phyloP scores from a whole-genome alignment of 2,113 vertebrate genomes.

The Acanthisitta chloris region DNA sequence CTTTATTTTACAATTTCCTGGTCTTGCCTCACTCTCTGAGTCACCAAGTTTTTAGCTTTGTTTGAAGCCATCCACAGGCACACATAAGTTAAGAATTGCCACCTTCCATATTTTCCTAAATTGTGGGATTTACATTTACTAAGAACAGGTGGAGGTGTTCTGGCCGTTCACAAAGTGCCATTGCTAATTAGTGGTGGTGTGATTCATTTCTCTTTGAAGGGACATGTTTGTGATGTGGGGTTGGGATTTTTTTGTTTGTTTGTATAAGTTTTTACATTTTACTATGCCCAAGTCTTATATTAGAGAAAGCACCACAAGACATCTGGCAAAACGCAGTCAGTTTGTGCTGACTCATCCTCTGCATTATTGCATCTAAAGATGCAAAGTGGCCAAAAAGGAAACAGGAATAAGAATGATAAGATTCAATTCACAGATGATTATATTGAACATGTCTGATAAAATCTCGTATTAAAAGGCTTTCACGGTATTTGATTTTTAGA shows the following conservation, averaged over 20 bases:
- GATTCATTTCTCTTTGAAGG: background rate
- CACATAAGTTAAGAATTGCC: fast-evolving
- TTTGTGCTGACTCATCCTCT: conserved; percentile 59
- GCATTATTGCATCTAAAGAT: conserved; percentile 24
- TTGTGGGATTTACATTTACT: background rate
- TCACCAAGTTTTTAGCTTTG: background rate
- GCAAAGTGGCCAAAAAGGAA: conserved; percentile 57
- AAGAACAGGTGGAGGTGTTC: background rate
- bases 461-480: conserved; percentile 66
- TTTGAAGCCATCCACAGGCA: background rate
- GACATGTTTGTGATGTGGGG: background rate
- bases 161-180: background rate
- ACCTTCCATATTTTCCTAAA: background rate
- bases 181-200: background rate
- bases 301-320: conserved; percentile 3
- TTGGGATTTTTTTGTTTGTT: background rate
- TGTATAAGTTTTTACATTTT: background rate
- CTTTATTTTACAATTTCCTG: background rate
- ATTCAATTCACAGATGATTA: conserved; percentile 65
- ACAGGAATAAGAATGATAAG: conserved; percentile 52
- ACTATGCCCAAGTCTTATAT: background rate
- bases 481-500: conserved; percentile 62
- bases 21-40: background rate
- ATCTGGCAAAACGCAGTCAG: conserved; percentile 9
- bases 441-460: conserved; percentile 67